Percentiles rank a stretch among this genome's conserved stretches.
Evolutionary conservation across 2,113 vertebrate species (phyloP).

Genomic region (Zingel zingel): DNA sequence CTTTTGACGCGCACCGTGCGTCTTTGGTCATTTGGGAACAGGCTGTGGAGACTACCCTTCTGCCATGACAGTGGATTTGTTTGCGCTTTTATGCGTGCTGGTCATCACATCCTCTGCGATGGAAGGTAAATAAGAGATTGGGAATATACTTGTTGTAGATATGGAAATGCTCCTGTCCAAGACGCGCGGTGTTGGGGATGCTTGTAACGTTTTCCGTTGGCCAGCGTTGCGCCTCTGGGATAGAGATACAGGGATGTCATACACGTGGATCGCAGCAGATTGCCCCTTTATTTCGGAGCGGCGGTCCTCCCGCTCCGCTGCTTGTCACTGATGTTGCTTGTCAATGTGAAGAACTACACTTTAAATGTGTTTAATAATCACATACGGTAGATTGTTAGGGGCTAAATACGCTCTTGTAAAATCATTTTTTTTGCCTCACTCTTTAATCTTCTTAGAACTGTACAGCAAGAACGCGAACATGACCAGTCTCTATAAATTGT

Average conservation of each 20-base stretch:
- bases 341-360: not conserved
- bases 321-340: not conserved
- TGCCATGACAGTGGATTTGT: slow-evolving; percentile 86
- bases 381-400: too few relatives aligned
- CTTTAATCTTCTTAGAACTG: not conserved
- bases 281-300: slow-evolving; percentile 21
- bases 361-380: not conserved
- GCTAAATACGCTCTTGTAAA: not conserved
- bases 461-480: not conserved
- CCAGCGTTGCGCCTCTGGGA: slow-evolving; percentile 40
- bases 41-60: slow-evolving; percentile 76
- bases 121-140: slow-evolving; percentile 83
- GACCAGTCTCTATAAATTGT: not conserved
- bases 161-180: slow-evolving; percentile 15
- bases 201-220: not conserved
- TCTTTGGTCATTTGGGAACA: slow-evolving; percentile 74
- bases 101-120: slow-evolving; percentile 81
- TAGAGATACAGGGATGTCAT: slow-evolving; percentile 34
- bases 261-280: slow-evolving; percentile 68
- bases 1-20: slow-evolving; percentile 77
- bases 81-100: slow-evolving; percentile 82
- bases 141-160: slow-evolving; percentile 35
- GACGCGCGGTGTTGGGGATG: slow-evolving; percentile 25
- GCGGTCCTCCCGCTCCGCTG: slow-evolving; percentile 8
- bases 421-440: not conserved